Evolutionary conservation across 2,113 vertebrate species (phyloP).

Genomic region (Copsychus sechellarum): DNA sequence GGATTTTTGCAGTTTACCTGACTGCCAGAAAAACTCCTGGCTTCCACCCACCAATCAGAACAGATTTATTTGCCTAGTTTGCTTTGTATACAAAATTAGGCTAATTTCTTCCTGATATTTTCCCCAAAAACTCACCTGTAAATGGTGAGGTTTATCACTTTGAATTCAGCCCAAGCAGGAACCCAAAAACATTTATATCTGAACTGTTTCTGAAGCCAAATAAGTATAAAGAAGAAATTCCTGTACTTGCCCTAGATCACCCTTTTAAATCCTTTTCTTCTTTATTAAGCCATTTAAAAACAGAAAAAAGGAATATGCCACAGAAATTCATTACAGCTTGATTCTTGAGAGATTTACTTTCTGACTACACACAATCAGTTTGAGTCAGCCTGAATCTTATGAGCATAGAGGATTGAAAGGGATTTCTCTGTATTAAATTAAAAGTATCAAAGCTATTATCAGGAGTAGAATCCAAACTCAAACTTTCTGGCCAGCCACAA

Average conservation of each 20-base stretch:
- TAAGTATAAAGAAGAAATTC: not conserved
- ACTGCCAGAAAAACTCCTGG: not conserved
- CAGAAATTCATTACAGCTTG: not conserved
- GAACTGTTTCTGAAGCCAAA: not conserved
- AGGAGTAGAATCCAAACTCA: not conserved
- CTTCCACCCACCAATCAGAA: not conserved
- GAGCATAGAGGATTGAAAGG: not conserved
- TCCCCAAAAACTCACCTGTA: not conserved
- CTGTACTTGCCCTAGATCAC: not conserved
- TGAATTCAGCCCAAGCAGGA: not conserved
- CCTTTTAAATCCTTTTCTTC: not conserved
- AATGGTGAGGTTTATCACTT: not conserved
- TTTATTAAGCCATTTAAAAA: not conserved
- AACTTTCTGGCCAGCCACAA: not conserved
- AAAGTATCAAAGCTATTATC: not conserved
- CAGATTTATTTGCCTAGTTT: not conserved
- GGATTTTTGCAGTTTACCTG: not conserved
- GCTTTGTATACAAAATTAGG: not conserved
- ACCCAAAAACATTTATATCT: not conserved
- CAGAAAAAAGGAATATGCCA: not conserved
- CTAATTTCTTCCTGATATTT: not conserved
- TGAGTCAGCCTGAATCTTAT: not conserved
- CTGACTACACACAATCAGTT: not conserved
- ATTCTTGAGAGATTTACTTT: not conserved
- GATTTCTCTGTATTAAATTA: slow-evolving; percentile 3